phyloP scores from a whole-genome alignment of 2,888 invertebrate species.

The Agriopis marginaria region DNA sequence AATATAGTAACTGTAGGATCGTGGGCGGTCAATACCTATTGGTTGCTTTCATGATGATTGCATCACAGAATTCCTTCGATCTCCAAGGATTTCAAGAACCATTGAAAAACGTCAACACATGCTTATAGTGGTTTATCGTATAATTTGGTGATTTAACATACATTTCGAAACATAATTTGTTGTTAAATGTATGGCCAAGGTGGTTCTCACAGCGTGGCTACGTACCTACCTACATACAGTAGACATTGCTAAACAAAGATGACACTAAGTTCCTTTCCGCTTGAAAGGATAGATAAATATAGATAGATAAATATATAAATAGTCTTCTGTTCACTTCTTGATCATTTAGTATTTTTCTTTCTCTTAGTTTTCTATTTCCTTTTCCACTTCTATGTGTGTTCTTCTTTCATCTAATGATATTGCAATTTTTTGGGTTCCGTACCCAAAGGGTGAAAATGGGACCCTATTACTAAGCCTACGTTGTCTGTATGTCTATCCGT shows the following conservation, averaged over 20 bases:
- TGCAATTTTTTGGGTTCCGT: too few relatives aligned
- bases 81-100: conserved; percentile 42
- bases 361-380: too few relatives aligned
- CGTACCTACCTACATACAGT: neutral
- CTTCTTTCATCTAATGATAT: too few relatives aligned
- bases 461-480: too few relatives aligned
- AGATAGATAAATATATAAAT: neutral
- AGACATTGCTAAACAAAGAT: conserved; percentile 1
- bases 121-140: conserved; percentile 16
- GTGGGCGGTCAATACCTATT: conserved; percentile 4
- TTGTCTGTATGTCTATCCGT: too few relatives aligned
- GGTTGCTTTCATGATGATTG: conserved; percentile 28
- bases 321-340: too few relatives aligned
- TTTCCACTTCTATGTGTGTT: too few relatives aligned
- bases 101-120: conserved; percentile 31
- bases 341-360: too few relatives aligned
- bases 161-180: conserved; percentile 17
- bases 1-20: neutral
- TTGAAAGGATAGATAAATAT: neutral
- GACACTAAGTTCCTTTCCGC: conserved; percentile 4
- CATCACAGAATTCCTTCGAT: conserved; percentile 42
- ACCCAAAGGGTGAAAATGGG: too few relatives aligned
- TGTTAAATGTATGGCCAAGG: conserved; percentile 20
- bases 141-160: conserved; percentile 30
- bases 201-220: conserved; percentile 21